Evolutionary conservation across 2,113 vertebrate species (phyloP).

Genomic region (Oreochromis aureus): DNA sequence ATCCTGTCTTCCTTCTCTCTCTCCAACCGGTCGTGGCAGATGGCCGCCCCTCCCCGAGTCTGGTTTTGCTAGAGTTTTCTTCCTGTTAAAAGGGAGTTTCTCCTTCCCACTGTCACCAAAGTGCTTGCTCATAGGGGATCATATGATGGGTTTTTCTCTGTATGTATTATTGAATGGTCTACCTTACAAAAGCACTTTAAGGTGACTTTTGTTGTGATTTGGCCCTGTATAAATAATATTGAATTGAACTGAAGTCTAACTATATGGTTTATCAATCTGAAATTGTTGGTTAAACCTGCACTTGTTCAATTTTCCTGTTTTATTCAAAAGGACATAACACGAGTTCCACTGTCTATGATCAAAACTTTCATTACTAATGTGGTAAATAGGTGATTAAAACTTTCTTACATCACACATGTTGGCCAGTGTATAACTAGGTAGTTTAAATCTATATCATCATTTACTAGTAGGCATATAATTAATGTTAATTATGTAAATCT

Average conservation of each 20-base stretch:
- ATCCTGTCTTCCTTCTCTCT: neutral
- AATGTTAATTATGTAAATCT: neutral
- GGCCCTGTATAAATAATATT: neutral
- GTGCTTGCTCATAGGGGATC: neutral
- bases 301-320: neutral
- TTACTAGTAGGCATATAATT: neutral
- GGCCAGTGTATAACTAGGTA: neutral
- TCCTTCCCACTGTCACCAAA: neutral
- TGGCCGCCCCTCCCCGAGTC: neutral
- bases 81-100: neutral
- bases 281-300: neutral
- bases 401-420: neutral
- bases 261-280: neutral
- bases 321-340: neutral
- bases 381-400: neutral
- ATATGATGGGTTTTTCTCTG: neutral
- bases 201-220: neutral
- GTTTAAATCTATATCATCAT: neutral
- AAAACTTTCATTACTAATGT: neutral
- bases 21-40: rapidly evolving
- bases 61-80: neutral
- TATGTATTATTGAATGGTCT: neutral
- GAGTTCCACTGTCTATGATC: neutral
- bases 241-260: neutral
- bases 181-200: neutral